Evolutionary conservation across 2,888 invertebrate genomes (phyloP), one percentile per base, ranked within the genome.

Genomic region (Entomobrya proxima): DNA sequence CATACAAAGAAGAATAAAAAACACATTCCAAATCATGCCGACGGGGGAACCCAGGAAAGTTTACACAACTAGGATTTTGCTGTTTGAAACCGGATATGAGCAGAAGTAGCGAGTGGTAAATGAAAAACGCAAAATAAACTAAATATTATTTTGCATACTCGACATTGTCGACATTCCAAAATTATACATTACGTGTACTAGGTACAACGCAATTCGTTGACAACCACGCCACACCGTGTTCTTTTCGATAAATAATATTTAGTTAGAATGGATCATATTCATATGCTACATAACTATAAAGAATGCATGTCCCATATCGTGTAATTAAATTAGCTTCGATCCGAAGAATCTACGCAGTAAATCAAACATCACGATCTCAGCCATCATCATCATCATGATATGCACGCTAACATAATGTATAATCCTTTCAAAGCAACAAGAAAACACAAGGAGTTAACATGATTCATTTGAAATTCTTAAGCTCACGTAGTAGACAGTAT

Each of bases 61-160:
- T n/a, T 18, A 37, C 37, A 35, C 24, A 67, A 21, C 67, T 5
- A 67, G 67, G 37, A 40, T 24, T 40, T 67, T 24, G 21, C 40
- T 67, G 40, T 67, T 37, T 40, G 67, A 67, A 67, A 67, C 67
- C 40, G 67, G 67, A 67, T 67, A 67, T 24, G 67, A 40, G 40
- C 67, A 67, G 67, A 37, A 64, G 21, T 55, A 55, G 55, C 40
- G 40, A 24, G 61, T 64, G 18, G 32, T 58, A 52, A n/a, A 64
- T 32, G 35, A 4, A n/a, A 61, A 61, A 55, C 50, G 55, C 55
- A 55, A 55, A 55, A 27, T 9, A 52, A 55, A 18, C 55, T n/a
- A n/a, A 55, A 27, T 18, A 35, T 64, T 64, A 15, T 64, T 64
- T 24, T 61, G 32, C 18, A 32, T n/a, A 64, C 35, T 64, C 61